Evolutionary conservation across 2,888 invertebrate genomes (phyloP).

Genomic region (Drosophila peninsularis): DNA sequence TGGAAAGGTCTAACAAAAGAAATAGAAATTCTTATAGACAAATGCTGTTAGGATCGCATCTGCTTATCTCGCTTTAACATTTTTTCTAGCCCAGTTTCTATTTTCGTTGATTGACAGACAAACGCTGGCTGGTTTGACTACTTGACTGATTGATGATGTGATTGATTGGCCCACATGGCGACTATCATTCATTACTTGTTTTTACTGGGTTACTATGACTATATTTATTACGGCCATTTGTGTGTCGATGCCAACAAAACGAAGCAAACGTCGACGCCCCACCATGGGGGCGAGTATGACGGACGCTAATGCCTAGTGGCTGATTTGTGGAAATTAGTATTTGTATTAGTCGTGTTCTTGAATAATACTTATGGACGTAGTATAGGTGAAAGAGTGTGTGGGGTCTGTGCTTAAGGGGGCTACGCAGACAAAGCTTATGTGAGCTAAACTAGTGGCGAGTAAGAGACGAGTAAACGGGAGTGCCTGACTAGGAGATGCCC

Average conservation of each 20-base stretch:
- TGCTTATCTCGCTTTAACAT: no score
- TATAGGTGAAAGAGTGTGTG: not conserved
- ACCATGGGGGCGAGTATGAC: slow-evolving; percentile 34
- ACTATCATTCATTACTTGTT: slow-evolving; percentile 43
- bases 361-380: slow-evolving; percentile 20
- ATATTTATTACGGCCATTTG: slow-evolving; percentile 72
- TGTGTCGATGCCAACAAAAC: slow-evolving; percentile 52
- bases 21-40: no score
- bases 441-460: not conserved
- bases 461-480: not conserved
- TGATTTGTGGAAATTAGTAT: slow-evolving; percentile 43
- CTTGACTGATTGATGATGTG: slow-evolving; percentile 56
- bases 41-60: no score
- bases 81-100: no score
- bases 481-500: not conserved
- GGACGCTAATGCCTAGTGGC: slow-evolving; percentile 35
- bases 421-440: slow-evolving; percentile 3
- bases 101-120: slow-evolving; percentile 16
- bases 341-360: slow-evolving; percentile 32
- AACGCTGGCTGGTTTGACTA: slow-evolving; percentile 28
- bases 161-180: slow-evolving; percentile 54
- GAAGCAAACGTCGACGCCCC: not conserved
- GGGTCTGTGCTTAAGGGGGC: not conserved
- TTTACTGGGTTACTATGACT: slow-evolving; percentile 71
- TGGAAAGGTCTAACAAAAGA: not conserved